A percentile compares a stretch with the other conserved stretches of the same genome.
Evolutionary conservation across 2,797 vertebrate species (phyloP).

Genomic region (Tiaroga cobitis): DNA sequence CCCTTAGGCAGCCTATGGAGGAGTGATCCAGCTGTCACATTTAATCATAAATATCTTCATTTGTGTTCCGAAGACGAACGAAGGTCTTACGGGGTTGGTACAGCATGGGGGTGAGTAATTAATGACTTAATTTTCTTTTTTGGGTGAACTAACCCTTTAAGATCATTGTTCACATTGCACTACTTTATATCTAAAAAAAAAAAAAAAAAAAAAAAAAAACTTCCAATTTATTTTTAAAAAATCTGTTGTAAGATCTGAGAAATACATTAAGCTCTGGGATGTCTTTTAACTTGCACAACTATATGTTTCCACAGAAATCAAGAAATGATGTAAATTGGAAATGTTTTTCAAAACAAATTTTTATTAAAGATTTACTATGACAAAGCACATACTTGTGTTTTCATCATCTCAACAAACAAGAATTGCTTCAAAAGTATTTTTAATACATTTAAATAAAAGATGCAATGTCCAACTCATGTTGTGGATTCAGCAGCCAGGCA

Average conservation of each 20-base stretch:
- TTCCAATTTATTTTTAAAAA: not conserved
- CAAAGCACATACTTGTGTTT: not conserved
- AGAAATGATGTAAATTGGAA: not conserved
- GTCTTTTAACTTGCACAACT: not conserved
- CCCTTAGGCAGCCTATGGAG: no score
- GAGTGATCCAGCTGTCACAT: no score
- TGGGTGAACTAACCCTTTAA: no score
- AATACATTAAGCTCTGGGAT: not conserved
- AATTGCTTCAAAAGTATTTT: not conserved
- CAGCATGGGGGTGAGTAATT: no score
- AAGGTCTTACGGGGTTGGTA: no score
- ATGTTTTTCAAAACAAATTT: not conserved
- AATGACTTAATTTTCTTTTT: no score
- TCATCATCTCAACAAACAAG: slow-evolving; percentile 9
- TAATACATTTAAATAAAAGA: not conserved
- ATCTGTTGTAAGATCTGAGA: not conserved
- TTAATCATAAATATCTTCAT: no score
- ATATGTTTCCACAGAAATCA: not conserved
- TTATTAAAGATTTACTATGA: not conserved
- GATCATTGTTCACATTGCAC: not conserved
- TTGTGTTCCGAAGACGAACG: no score
- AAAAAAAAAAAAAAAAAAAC: not conserved
- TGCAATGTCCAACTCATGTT: slow-evolving; percentile 1
- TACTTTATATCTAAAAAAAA: not conserved
- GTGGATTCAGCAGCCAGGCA: slow-evolving; percentile 70